Evolutionary conservation across 2,888 invertebrate genomes (phyloP).

Genomic region (Mycalesis mineus): DNA sequence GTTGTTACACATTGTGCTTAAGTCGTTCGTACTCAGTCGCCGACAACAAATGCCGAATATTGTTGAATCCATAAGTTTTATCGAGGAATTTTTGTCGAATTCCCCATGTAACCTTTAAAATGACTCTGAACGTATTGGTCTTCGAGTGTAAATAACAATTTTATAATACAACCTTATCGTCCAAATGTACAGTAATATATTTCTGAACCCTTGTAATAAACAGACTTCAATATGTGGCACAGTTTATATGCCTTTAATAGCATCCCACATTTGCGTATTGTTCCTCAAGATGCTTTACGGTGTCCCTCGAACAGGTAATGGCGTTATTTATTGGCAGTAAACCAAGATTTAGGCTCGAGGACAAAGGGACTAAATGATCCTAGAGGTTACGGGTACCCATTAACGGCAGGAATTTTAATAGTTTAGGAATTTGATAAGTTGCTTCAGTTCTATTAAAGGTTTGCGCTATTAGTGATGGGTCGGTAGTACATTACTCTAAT

Average conservation of each 20-base stretch:
- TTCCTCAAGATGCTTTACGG: slow-evolving; percentile 61
- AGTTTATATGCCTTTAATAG: slow-evolving; percentile 67
- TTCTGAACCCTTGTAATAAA: slow-evolving; percentile 44
- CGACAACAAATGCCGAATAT: too few species aligned
- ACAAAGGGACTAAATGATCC: slow-evolving; percentile 61
- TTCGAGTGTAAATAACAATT: neutral
- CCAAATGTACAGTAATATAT: neutral
- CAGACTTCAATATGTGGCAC: slow-evolving; percentile 52
- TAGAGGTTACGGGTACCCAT: slow-evolving; percentile 37
- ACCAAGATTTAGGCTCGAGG: slow-evolving; percentile 42
- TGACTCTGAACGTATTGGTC: too few species aligned
- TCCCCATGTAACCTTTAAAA: too few species aligned
- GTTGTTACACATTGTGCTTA: too few species aligned
- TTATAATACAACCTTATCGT: neutral
- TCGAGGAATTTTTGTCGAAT: too few species aligned
- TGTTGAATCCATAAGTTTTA: too few species aligned
- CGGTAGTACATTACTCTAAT: neutral
- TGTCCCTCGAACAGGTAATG: slow-evolving; percentile 68
- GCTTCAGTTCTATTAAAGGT: slow-evolving; percentile 5
- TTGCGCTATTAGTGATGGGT: neutral
- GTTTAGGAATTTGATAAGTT: slow-evolving; percentile 34
- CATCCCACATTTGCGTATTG: slow-evolving; percentile 68
- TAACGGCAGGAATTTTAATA: slow-evolving; percentile 54
- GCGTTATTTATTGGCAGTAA: slow-evolving; percentile 68
- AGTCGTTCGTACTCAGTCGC: too few species aligned